A percentile compares a stretch with the other conserved stretches of the same genome.
Evolutionary conservation across 1,140 invertebrate species (phyloP).

Genomic region (Agraylea sexmaculata): DNA sequence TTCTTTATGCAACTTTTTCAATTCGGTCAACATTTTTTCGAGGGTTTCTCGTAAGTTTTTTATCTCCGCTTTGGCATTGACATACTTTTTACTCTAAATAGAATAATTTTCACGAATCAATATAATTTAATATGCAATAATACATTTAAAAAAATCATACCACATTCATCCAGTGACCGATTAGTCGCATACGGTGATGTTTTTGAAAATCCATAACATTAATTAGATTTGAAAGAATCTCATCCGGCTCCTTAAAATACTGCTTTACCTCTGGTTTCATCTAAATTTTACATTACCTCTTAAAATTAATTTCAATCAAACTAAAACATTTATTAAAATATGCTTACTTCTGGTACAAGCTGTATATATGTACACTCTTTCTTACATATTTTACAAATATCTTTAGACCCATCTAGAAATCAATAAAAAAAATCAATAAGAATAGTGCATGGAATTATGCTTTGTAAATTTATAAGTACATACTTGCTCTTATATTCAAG

Average conservation of each 20-base stretch:
- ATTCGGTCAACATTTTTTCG: constrained; percentile 31
- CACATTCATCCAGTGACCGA: constrained; percentile 35
- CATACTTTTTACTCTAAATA: constrained; percentile 34
- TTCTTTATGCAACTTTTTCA: constrained; percentile 32
- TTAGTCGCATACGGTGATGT: constrained; percentile 32
- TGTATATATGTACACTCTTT: constrained; percentile 34
- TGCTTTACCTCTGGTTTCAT: constrained; percentile 39
- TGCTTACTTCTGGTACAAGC: constrained; percentile 36
- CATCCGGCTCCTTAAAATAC: constrained; percentile 38
- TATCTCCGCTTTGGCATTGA: constrained; percentile 28
- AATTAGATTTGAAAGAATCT: constrained; percentile 34
- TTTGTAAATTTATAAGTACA: not conserved
- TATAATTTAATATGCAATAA: constrained; percentile 10
- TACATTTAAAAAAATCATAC: constrained; percentile 22
- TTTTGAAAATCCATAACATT: constrained; percentile 37
- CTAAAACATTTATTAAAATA: constrained; percentile 9
- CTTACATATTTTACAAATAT: constrained; percentile 32
- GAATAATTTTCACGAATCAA: not conserved
- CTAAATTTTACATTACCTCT: constrained; percentile 22
- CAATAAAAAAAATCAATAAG: constrained; percentile 2
- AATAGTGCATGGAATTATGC: not conserved
- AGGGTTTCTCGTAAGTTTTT: constrained; percentile 31
- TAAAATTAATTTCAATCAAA: constrained; percentile 11
- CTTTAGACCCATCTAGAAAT: constrained; percentile 26
- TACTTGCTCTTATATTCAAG: constrained; percentile 26